Evolutionary conservation across 2,113 vertebrate genomes (phyloP), one percentile per base, ranked within the genome.

Genomic region (Amblyopsis rosae): DNA sequence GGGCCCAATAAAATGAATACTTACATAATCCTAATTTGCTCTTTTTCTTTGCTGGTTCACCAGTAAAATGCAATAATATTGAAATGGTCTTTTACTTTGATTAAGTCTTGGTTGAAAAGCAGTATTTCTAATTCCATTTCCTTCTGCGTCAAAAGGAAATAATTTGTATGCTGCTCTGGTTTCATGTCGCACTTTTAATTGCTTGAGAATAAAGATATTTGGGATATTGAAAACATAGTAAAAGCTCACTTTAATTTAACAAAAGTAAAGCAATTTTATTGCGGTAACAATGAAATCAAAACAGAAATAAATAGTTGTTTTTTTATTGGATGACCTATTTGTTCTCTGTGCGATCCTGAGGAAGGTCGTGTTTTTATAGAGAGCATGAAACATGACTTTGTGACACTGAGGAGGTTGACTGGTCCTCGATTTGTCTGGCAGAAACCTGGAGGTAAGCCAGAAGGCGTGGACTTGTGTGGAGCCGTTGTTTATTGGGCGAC

Each of bases 401-500:
- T 45, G 10, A 17, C 47, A 63, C 9, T 10, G 17, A 3, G 9
- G 11, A 10, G 15, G 9, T 41, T 26, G 3, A 48, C 12, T 19
- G 45, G 48, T 33, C 50, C 51, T 32, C 16, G 19, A 9, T 19
- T 12, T 63, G 17, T 63, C 15, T 8, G 16, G 12, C 47, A 96
- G 95, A 96, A 95, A 89, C 82, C 92, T 0, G 92, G 92, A 19
- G 57, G 84, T 59, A 95, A 94, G 82, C 82, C 92, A 46, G 95
- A 95, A 70, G 92, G 81, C 32, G 89, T 94, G 82, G 94, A 95
- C 85, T 90, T 96, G 68, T 89, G 82, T 72, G 95, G 94, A 13
- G 95, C 95, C 81, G 78, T 81, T 4, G 93, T 95, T 59, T 94
- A 93, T 53, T 96, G 95, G 94, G 87, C 94, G 57, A 91, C 89